Evolutionary conservation across 2,113 vertebrate genomes (phyloP), one percentile per base, ranked within the genome.

Genomic region (Forbesichthys agassizii): DNA sequence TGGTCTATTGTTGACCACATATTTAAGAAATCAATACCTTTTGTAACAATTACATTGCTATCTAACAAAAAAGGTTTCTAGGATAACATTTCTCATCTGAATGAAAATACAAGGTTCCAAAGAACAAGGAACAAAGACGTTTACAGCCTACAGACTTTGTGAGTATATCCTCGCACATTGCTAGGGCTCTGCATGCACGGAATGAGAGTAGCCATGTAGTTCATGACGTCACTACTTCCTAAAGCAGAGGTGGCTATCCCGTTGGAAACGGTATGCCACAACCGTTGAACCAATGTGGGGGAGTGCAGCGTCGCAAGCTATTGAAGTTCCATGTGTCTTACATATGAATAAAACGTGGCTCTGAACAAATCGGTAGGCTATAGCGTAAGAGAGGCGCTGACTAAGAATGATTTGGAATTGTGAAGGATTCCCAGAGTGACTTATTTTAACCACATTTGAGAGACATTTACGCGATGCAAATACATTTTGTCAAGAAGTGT

Each of bases 171-270:
- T 8, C 33, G 60, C 48, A 42, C 10, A 58, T 47, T 11, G 56
- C 71, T 59, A 11, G 65, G 59, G 65, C 61, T 69, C 48, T 70
- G 71, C 60, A 70, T 60, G 68, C 63, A 48, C 10, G 69, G 82
- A 55, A 75, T 69, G 67, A 60, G 51, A 64, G 74, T 74, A 64
- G 36, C 36, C 36, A 42, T 8, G 7, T 64, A 59, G 62, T 76
- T 63, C 6, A 59, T 88, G 82, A 88, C 74, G 78, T 88, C 86
- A 85, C 68, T 65, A 69, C 51, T 54, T 16, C 71, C 74, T 66
- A 75, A 66, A 75, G 75, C 51, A 69, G 66, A 74, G 53, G 6
- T n/a, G 10, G 10, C 13, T 14, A 18, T 51, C 11, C 49, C 11
- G 53, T 59, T 33, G 57, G 57, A 57, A 57, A 57, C n/a, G 10